Percentiles rank a stretch among this genome's conserved stretches.
Conservation (phyloP, 2,113 vertebrate genomes). For the Oriolus oriolus region DNA sequence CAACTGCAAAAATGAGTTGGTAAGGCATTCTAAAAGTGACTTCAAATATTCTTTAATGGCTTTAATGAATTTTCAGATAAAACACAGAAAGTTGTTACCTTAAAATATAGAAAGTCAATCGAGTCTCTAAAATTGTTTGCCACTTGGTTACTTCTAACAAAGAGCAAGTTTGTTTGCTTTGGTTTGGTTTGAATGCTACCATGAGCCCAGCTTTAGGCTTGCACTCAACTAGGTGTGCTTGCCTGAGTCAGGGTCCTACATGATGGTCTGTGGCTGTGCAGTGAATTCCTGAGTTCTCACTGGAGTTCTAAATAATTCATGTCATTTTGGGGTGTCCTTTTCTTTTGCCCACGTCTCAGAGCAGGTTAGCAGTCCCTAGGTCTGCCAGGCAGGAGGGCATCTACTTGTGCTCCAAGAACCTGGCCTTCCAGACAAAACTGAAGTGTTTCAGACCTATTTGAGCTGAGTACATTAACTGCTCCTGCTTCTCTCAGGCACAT, state of each 20-base stretch:
- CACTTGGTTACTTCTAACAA: background rate
- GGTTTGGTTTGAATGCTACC: background rate
- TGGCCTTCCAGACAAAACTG: background rate
- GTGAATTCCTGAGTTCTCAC: background rate
- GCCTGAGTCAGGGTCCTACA: background rate
- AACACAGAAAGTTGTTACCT: background rate
- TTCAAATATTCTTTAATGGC: background rate
- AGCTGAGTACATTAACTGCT: background rate
- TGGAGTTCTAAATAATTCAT: background rate
- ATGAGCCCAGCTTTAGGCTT: background rate
- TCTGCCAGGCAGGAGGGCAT: background rate
- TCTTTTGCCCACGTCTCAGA: background rate
- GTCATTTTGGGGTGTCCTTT: background rate
- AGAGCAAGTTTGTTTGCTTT: background rate
- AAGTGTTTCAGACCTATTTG: background rate
- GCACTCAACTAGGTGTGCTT: background rate
- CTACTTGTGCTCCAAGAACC: background rate
- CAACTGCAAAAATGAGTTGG: background rate
- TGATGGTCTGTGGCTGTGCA: background rate
- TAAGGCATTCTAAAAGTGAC: background rate
- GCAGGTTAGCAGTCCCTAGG: background rate
- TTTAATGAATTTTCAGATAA: background rate
- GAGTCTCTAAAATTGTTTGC: background rate
- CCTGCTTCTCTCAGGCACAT: background rate
- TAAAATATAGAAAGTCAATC: background rate